phyloP scores from a whole-genome alignment of 2,888 invertebrate species.

The Scaptomyza parva region DNA sequence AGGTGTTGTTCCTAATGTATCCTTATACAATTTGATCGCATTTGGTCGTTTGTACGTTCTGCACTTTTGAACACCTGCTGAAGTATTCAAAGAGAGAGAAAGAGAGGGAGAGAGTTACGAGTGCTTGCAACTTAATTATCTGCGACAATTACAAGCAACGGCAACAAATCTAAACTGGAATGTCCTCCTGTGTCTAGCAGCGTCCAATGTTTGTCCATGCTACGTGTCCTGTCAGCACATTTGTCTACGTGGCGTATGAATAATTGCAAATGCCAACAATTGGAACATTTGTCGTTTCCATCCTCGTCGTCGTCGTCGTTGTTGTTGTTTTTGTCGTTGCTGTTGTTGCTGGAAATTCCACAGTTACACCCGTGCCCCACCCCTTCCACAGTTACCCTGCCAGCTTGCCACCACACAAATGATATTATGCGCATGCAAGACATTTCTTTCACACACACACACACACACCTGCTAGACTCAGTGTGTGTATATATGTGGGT shows the following conservation, averaged over 20 bases:
- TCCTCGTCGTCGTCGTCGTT: conserved; percentile 21
- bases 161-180: conserved; percentile 76
- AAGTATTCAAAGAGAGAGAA: too few relatives aligned
- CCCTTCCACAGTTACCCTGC: not conserved
- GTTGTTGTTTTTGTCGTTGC: conserved; percentile 24
- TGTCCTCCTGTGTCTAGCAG: conserved; percentile 56
- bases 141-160: conserved; percentile 78
- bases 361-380: conserved; percentile 10
- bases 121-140: conserved; percentile 74
- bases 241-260: conserved; percentile 81
- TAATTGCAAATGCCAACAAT: conserved; percentile 79
- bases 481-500: conserved; percentile 8
- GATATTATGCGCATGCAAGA: conserved; percentile 34
- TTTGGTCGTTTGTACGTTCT: conserved; percentile 9
- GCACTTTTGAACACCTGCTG: conserved; percentile 30
- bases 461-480: conserved; percentile 18
- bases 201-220: conserved; percentile 27
- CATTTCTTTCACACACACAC: conserved; percentile 45
- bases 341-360: conserved; percentile 37
- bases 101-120: conserved; percentile 63
- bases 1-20: conserved; percentile 25
- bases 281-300: conserved; percentile 64
- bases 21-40: conserved; percentile 11
- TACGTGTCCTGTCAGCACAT: conserved; percentile 75
- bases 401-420: conserved; percentile 6